Percentiles rank a stretch among this genome's conserved stretches.
Evolutionary conservation across 2,888 invertebrate genomes (phyloP).

Genomic region (Philereme vetulata): DNA sequence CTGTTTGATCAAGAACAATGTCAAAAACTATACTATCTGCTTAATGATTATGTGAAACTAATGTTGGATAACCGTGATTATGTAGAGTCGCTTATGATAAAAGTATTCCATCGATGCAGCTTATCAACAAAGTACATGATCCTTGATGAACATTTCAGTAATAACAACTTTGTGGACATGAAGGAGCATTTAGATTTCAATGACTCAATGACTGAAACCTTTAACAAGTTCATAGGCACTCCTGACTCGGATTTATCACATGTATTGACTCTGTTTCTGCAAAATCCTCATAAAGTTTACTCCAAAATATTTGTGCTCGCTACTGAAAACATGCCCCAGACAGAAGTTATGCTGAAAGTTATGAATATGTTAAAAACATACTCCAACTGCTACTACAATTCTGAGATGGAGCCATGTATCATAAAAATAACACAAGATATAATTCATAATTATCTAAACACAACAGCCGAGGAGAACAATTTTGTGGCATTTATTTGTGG

Average conservation of each 20-base stretch:
- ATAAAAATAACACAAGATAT: slow-evolving; percentile 53
- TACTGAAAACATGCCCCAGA: slow-evolving; percentile 60
- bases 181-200: slow-evolving; percentile 51
- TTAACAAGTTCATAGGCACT: slow-evolving; percentile 65
- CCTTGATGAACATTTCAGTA: slow-evolving; percentile 55
- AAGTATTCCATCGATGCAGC: slow-evolving; percentile 59
- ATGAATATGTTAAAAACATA: slow-evolving; percentile 61
- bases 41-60: slow-evolving; percentile 46
- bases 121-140: slow-evolving; percentile 52
- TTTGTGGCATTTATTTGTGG: slow-evolving; percentile 60
- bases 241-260: slow-evolving; percentile 56
- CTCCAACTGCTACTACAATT: slow-evolving; percentile 60
- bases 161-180: slow-evolving; percentile 54
- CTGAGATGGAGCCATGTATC: slow-evolving; percentile 65
- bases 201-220: slow-evolving; percentile 58
- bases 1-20: slow-evolving; percentile 54
- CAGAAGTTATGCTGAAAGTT: slow-evolving; percentile 62
- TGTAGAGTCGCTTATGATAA: slow-evolving; percentile 50
- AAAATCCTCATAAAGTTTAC: slow-evolving; percentile 64
- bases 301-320: slow-evolving; percentile 63
- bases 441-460: slow-evolving; percentile 49
- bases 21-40: slow-evolving; percentile 50
- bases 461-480: slow-evolving; percentile 54
- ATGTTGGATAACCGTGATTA: slow-evolving; percentile 45
- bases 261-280: slow-evolving; percentile 63